Evolutionary conservation across 2,797 vertebrate genomes (phyloP).

Genomic region (Heliangelus exortis): DNA sequence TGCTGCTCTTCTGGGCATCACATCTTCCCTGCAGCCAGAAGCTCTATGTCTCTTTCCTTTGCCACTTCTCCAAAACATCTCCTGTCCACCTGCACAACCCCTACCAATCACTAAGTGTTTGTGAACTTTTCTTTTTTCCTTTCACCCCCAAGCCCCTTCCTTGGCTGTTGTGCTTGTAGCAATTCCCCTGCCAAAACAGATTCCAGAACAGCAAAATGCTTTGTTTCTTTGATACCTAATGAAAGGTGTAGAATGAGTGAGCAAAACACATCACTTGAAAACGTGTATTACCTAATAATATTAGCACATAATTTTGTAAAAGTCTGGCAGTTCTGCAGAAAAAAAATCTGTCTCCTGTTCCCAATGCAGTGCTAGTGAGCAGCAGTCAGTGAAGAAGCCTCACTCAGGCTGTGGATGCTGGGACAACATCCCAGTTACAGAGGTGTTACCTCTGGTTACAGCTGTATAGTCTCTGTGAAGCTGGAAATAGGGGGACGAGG

Average conservation of each 20-base stretch:
- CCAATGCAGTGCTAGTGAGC: background rate
- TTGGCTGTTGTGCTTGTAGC: background rate
- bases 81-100: background rate
- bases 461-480: background rate
- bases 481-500: background rate
- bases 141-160: background rate
- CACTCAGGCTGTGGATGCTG: background rate
- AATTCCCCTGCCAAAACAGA: background rate
- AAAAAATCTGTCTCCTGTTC: background rate
- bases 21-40: background rate
- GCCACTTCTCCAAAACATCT: background rate
- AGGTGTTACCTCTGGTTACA: background rate
- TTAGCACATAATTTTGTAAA: background rate
- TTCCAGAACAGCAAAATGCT: background rate
- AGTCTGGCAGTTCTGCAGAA: background rate
- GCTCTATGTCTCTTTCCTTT: background rate
- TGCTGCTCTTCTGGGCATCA: background rate
- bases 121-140: background rate
- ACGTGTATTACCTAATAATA: background rate
- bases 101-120: background rate
- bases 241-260: background rate
- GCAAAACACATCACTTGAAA: background rate
- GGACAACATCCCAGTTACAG: background rate
- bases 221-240: background rate
- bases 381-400: background rate